Base-by-base conservation (phyloP, 2,113 vertebrate species). In the Xiphophorus maculatus region DNA sequence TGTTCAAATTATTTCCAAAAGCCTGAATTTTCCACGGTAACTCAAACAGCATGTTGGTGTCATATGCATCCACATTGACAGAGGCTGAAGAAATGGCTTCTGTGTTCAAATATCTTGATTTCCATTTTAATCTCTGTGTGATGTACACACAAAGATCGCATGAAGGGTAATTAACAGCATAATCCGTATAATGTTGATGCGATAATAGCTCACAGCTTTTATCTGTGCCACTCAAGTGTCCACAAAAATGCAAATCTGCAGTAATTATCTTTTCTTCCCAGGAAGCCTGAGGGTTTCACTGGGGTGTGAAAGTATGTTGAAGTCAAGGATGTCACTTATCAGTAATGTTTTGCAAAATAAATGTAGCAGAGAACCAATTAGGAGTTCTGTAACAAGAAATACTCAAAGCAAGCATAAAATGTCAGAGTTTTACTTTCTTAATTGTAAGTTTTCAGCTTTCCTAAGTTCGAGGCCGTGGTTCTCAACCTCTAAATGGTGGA, bases 261-360 rank as follows among this genome's bases (percentile, higher is more conserved):
- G 54, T 75, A 80, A 84, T 87, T 81, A 90, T 75, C 60, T 78
- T 83, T 69, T 83, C 66, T 77, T 82, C 63, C 35, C 37, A 32
- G 61, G 30, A 40, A 71, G 71, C 77, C 79, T 80, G 76, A n/a
- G 30, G 62, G 69, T 84, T 77, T 68, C 28, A 14, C 54, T 48
- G 72, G 15, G 35, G 60, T 69, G 27, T 63, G 61, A 83, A 66
- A 69, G 67, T 33, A 51, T 32, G 58, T 73, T 40, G 74, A 67
- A 82, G 73, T 71, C 32, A 81, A 22, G 35, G 60, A 35, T 61
- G 66, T 64, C 32, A 68, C 62, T 69, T 63, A 35, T 2, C n/a
- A 25, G 64, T 69, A 29, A 35, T 0, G 10, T 63, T 66, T 66
- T 13, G 51, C 33, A 35, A 70, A 69, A 25, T 8, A 67, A 27